These are phyloP conservation scores for Drosophila birchii DNA, from an alignment of 2,888 invertebrate species.

Conservation along the genomic window DNA sequence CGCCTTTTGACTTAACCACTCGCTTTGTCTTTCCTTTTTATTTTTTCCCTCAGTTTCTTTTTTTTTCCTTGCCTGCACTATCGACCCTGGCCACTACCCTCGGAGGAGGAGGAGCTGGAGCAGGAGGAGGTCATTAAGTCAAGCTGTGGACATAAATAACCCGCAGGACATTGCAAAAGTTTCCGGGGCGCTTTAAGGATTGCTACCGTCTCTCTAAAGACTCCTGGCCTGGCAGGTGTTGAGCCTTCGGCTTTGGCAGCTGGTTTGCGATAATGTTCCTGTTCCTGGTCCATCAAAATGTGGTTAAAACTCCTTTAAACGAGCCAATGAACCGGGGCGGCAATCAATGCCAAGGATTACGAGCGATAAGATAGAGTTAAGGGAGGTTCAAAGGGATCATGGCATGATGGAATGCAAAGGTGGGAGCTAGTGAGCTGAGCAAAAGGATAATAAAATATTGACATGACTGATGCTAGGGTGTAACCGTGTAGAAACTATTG, in stretches of 20 bases:
- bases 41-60: neutral
- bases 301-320: constrained; percentile 20
- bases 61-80: constrained; percentile 33
- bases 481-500: neutral
- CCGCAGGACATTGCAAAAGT: constrained; percentile 62
- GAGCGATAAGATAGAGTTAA: constrained; percentile 3
- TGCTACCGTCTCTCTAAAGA: constrained; percentile 23
- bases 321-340: constrained; percentile 4
- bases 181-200: constrained; percentile 45
- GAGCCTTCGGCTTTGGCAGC: constrained; percentile 31
- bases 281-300: constrained; percentile 36
- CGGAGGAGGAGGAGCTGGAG: neutral
- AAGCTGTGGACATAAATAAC: constrained; percentile 81
- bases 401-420: constrained; percentile 12
- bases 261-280: constrained; percentile 33
- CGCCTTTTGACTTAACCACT: constrained; percentile 79
- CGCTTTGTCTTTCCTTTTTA: constrained; percentile 72
- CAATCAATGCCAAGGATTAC: constrained; percentile 18
- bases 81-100: constrained; percentile 12
- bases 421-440: too few relatives aligned
- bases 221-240: constrained; percentile 46
- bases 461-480: too few relatives aligned
- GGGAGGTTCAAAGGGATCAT: neutral
- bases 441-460: constrained; percentile 7
- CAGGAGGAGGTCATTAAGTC: constrained; percentile 79